phyloP scores from a whole-genome alignment of 1,140 invertebrate genomes.

The Cyphomyrmex costatus region DNA sequence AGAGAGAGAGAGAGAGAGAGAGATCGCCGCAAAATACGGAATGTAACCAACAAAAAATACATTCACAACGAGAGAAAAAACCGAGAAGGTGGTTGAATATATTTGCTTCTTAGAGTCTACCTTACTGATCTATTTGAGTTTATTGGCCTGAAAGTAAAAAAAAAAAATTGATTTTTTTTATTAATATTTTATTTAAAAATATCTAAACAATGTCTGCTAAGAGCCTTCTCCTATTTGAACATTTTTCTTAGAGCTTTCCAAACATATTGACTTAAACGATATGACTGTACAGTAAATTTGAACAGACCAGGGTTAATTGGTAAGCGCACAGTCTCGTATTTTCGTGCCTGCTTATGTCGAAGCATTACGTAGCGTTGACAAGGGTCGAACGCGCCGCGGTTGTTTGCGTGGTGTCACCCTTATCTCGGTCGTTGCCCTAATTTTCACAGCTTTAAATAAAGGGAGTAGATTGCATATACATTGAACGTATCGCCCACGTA shows the following conservation, averaged over 20 bases:
- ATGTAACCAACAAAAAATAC: background rate
- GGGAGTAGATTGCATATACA: conserved; percentile 60
- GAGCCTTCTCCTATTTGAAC: no score
- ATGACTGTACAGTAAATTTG: no score
- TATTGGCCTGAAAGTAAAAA: no score
- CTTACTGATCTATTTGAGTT: background rate
- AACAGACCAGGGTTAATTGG: background rate
- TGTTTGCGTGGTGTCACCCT: conserved; percentile 76
- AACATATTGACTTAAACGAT: no score
- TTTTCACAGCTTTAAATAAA: conserved; percentile 79
- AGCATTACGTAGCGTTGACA: conserved; percentile 70
- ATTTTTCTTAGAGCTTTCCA: no score
- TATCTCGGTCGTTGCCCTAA: conserved; percentile 80
- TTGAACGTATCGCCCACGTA: conserved; percentile 47
- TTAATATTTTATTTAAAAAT: no score
- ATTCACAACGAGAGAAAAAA: background rate
- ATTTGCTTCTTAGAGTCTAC: background rate
- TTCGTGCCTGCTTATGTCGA: conserved; percentile 66
- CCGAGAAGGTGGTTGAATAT: background rate
- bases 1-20: background rate
- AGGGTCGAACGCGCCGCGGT: conserved; percentile 71
- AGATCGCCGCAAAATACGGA: background rate
- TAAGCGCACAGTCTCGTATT: conserved; percentile 72
- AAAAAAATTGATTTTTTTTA: no score
- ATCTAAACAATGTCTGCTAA: no score